Conservation (phyloP, 2,113 vertebrate species). For the Malurus elegans region DNA sequence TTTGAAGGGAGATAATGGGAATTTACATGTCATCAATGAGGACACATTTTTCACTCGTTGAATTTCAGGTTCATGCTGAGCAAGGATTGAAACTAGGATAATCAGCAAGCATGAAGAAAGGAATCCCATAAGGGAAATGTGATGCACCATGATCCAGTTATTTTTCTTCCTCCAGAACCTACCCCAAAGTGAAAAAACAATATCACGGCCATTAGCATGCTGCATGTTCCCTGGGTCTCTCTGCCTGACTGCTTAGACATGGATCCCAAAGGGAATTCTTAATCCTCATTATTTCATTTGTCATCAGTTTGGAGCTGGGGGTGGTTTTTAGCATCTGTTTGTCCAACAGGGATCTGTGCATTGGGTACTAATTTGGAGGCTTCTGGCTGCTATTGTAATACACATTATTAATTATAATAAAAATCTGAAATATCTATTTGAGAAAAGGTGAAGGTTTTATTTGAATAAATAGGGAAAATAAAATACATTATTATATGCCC, state of each 20-base stretch:
- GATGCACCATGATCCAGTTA: not conserved
- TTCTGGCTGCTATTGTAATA: conserved; percentile 39
- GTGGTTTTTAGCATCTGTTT: not conserved
- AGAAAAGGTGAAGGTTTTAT: not conserved
- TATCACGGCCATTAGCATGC: not conserved
- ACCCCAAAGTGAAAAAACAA: not conserved
- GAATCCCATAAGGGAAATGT: not conserved
- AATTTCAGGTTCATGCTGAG: not conserved
- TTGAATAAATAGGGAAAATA: not conserved
- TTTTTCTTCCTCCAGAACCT: not conserved
- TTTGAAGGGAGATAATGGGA: not conserved
- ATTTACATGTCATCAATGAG: not conserved
- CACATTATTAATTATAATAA: conserved; percentile 22
- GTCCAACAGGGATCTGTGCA: not conserved
- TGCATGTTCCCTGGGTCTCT: not conserved
- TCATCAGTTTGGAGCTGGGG: not conserved
- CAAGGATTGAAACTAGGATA: not conserved
- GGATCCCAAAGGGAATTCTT: not conserved
- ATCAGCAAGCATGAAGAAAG: not conserved
- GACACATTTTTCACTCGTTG: not conserved
- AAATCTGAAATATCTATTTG: not conserved
- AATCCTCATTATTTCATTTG: not conserved
- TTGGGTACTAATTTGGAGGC: not conserved
- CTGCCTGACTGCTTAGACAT: not conserved
- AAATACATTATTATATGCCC: not conserved